These are phyloP conservation scores for Drosophila malerkotliana DNA, from an alignment of 1,140 invertebrate species.

Conservation along the genomic window DNA sequence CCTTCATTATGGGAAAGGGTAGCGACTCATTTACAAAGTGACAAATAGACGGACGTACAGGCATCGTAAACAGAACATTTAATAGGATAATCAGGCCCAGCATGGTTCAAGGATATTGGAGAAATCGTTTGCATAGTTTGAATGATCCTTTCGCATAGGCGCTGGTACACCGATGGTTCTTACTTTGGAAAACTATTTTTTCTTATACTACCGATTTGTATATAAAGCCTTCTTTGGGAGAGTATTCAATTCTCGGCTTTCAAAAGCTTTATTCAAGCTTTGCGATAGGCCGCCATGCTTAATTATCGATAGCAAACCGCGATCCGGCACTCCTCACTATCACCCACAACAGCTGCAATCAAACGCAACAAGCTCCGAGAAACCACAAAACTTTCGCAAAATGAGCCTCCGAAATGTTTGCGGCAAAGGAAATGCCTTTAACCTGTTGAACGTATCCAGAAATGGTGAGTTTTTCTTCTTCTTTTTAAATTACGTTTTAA, in stretches of 20 bases:
- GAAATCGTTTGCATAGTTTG: slow-evolving; percentile 13
- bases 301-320: slow-evolving; percentile 11
- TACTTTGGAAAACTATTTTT: too few relatives aligned
- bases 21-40: slow-evolving; percentile 13
- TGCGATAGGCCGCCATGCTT: neutral
- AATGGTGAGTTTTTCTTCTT: slow-evolving; percentile 25
- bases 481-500: too few relatives aligned
- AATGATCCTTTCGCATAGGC: slow-evolving; percentile 3
- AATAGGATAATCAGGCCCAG: slow-evolving; percentile 39
- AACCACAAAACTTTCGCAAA: slow-evolving; percentile 35
- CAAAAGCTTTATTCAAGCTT: neutral
- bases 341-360: slow-evolving; percentile 26
- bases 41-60: slow-evolving; percentile 25
- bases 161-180: neutral
- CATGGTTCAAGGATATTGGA: slow-evolving; percentile 42
- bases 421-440: slow-evolving; percentile 41
- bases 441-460: slow-evolving; percentile 36
- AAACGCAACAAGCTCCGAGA: slow-evolving; percentile 21
- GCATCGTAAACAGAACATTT: slow-evolving; percentile 32
- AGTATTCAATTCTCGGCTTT: neutral
- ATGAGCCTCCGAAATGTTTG: slow-evolving; percentile 53
- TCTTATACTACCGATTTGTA: too few relatives aligned
- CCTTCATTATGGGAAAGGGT: slow-evolving; percentile 55
- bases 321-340: slow-evolving; percentile 12
- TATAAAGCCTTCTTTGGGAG: neutral